phyloP scores from a whole-genome alignment of 2,113 vertebrate species.

The Neoarius graeffei region DNA sequence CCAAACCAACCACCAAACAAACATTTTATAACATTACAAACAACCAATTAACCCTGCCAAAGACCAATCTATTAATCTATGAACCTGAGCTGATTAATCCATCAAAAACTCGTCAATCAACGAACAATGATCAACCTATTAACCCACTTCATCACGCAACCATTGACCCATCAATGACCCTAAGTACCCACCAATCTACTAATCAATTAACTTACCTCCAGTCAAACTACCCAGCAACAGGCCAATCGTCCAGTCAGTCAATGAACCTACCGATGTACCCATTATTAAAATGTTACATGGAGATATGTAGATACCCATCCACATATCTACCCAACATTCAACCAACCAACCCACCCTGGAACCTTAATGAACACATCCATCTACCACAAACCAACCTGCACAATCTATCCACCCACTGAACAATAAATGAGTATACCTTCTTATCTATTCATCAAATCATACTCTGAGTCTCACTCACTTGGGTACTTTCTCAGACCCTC shows the following conservation, averaged over 20 bases:
- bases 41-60: not conserved
- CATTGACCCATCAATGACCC: not conserved
- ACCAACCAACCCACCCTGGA: not conserved
- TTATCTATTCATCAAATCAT: not conserved
- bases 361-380: not conserved
- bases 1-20: not conserved
- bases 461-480: not conserved
- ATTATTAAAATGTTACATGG: not conserved
- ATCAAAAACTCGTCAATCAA: not conserved
- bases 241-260: not conserved
- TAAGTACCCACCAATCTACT: not conserved
- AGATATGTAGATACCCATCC: not conserved
- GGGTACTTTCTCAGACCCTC: conserved; percentile 3
- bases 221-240: not conserved
- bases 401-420: too few relatives aligned
- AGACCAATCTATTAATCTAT: not conserved
- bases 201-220: too few relatives aligned
- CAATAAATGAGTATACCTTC: not conserved
- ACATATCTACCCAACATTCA: not conserved
- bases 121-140: not conserved
- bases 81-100: not conserved
- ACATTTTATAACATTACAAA: not conserved
- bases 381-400: not conserved
- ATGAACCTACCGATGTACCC: not conserved
- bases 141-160: not conserved